Conservation (phyloP, 1,140 invertebrate genomes). For the Tetramorium simillimum region DNA sequence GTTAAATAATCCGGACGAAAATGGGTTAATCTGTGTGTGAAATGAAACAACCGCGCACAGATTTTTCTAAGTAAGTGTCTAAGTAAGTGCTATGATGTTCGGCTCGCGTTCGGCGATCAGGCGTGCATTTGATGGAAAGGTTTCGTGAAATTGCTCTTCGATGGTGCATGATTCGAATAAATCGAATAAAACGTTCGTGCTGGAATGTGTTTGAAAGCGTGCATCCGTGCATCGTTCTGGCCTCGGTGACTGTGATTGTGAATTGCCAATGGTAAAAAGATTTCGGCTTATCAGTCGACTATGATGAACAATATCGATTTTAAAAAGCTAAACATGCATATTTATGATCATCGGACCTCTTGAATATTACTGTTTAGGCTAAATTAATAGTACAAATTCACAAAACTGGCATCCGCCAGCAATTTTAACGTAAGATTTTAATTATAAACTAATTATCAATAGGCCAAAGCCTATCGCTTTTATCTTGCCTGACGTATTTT, state of each 20-base stretch:
- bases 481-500: not conserved
- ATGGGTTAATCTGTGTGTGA: not conserved
- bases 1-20: conserved; percentile 2
- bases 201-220: not conserved
- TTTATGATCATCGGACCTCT: not conserved
- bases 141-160: not conserved
- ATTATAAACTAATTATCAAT: not conserved
- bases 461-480: not conserved
- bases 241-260: conserved; percentile 4
- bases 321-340: not conserved
- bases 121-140: conserved; percentile 19
- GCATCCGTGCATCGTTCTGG: not conserved
- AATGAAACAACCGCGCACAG: conserved; percentile 4
- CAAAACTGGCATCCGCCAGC: not conserved
- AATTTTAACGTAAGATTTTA: conserved; percentile 3
- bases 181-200: conserved; percentile 1
- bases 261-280: conserved; percentile 7
- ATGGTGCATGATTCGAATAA: not conserved
- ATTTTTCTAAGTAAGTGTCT: not conserved
- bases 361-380: not conserved
- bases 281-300: not conserved
- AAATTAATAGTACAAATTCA: not conserved
- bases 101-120: not conserved
- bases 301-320: not conserved
- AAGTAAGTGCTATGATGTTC: not conserved